Percentiles rank a stretch among this genome's conserved stretches.
Conservation (phyloP, 2,797 vertebrate species). For the Oophaga sylvatica region DNA sequence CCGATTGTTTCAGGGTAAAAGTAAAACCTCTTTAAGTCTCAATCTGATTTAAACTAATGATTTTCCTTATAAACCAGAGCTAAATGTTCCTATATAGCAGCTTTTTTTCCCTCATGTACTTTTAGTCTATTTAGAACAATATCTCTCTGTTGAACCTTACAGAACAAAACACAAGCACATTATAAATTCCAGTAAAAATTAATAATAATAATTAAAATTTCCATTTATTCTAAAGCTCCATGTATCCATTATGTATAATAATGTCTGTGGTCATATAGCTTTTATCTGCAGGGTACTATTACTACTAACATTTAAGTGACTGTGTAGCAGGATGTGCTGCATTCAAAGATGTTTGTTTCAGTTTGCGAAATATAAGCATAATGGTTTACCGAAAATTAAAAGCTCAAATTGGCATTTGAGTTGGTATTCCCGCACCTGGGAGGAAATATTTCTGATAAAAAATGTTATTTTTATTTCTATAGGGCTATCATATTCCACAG, state of each 20-base stretch:
- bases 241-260: slow-evolving; percentile 30
- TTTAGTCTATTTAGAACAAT: background rate
- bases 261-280: slow-evolving; percentile 2
- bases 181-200: slow-evolving; percentile 23
- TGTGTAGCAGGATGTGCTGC: slow-evolving; percentile 14
- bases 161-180: background rate
- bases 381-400: slow-evolving; percentile 7
- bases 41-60: background rate
- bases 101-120: background rate
- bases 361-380: background rate
- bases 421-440: slow-evolving; percentile 11
- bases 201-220: slow-evolving; percentile 28
- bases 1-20: too few species aligned
- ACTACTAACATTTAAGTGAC: slow-evolving; percentile 20
- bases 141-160: background rate
- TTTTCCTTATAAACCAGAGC: background rate
- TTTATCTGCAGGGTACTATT: background rate
- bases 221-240: slow-evolving; percentile 15
- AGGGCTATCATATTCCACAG: too few species aligned
- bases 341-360: slow-evolving; percentile 3
- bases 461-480: background rate
- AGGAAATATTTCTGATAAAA: background rate
- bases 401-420: background rate
- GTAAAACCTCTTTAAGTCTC: too few species aligned
- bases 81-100: too few species aligned